Percentiles rank a stretch among this genome's conserved stretches.
Evolutionary conservation across 1,140 invertebrate genomes (phyloP).

Genomic region (Hycleus phaleratus): DNA sequence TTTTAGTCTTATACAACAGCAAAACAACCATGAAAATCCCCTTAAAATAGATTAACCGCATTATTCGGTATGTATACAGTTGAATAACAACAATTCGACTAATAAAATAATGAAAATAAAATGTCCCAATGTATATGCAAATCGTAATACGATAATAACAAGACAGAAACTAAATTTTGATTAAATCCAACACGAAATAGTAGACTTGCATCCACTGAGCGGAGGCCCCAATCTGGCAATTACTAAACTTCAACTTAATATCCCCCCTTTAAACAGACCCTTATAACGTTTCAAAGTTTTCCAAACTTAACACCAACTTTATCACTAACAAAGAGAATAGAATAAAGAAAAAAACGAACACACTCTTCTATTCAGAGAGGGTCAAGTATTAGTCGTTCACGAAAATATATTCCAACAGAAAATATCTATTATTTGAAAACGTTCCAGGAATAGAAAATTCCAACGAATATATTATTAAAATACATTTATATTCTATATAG

Average conservation of each 20-base stretch:
- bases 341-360: not conserved
- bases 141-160: constrained; percentile 3
- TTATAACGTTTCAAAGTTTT: constrained; percentile 3
- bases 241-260: not conserved
- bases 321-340: constrained; percentile 1
- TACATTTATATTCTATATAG: constrained; percentile 8
- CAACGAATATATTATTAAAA: constrained; percentile 3
- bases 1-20: constrained; percentile 7
- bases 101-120: not conserved
- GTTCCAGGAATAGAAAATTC: not conserved
- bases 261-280: not conserved
- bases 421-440: not conserved
- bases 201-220: constrained; percentile 6
- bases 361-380: not conserved
- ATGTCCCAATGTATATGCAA: not conserved
- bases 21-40: not conserved
- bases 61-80: not conserved
- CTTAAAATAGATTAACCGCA: not conserved
- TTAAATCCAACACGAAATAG: constrained; percentile 4
- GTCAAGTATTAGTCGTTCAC: constrained; percentile 1
- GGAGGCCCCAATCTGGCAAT: not conserved
- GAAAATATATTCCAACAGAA: constrained; percentile 9
- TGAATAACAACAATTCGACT: not conserved
- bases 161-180: constrained; percentile 4
- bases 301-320: not conserved